These are phyloP conservation scores for Amphiura filiformis DNA, from an alignment of 35 echinoderm and acorn worm genomes.

Conservation along the genomic window DNA sequence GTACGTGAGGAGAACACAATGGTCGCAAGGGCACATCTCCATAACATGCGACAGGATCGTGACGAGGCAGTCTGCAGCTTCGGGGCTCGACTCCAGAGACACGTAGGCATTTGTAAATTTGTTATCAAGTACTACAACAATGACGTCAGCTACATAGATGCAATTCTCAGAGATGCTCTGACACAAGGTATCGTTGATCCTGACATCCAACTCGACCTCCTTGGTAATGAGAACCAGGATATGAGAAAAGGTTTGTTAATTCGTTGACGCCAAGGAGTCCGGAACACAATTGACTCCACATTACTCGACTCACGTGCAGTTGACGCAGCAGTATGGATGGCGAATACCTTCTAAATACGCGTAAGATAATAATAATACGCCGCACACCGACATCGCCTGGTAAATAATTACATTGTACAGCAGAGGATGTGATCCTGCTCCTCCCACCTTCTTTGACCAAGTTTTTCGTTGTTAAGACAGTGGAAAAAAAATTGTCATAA, in stretches of 20 bases:
- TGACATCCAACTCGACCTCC: constrained; percentile 52
- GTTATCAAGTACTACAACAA: no score
- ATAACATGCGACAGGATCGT: constrained; percentile 48
- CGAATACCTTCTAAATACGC: no score
- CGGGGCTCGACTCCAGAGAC: constrained; percentile 18
- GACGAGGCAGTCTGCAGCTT: constrained; percentile 38
- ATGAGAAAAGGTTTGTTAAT: constrained; percentile 52
- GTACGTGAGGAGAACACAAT: constrained; percentile 41
- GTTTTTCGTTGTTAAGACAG: no score
- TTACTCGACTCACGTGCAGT: not conserved
- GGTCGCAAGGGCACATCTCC: constrained; percentile 28
- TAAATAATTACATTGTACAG: no score
- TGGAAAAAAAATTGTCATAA: no score
- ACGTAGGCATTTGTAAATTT: constrained; percentile 40
- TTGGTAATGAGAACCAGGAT: constrained; percentile 40
- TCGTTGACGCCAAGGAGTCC: constrained; percentile 47
- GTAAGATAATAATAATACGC: no score
- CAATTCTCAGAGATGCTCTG: constrained; percentile 36
- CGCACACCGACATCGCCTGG: no score
- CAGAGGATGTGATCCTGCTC: no score
- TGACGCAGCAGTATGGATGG: not conserved
- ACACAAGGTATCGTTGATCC: constrained; percentile 28
- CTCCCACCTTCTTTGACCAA: no score
- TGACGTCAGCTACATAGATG: constrained; percentile 29
- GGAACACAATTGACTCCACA: constrained; percentile 25